These are phyloP conservation scores for Liparis tanakae DNA, from an alignment of 2,797 vertebrate genomes.

Conservation along the genomic window DNA sequence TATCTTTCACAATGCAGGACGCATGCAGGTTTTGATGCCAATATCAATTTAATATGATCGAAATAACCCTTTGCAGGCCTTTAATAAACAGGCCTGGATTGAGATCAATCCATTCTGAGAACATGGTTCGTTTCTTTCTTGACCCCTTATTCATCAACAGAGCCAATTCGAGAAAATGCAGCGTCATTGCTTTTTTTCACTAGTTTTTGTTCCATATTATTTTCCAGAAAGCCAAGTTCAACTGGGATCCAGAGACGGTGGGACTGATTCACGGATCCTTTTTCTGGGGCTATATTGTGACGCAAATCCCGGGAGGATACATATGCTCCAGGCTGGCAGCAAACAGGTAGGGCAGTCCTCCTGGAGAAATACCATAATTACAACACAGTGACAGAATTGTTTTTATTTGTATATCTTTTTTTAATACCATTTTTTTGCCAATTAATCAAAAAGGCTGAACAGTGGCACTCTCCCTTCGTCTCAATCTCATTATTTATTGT, in stretches of 20 bases:
- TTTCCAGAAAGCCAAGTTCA: conserved; percentile 96
- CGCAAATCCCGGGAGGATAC: conserved; percentile 97
- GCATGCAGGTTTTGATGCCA: not conserved
- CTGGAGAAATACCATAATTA: conserved; percentile 11
- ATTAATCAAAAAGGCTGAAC: conserved; percentile 24
- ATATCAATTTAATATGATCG: conserved; percentile 7
- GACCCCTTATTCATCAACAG: not conserved
- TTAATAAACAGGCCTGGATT: not conserved
- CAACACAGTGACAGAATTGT: not conserved
- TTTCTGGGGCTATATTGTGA: conserved; percentile 99
- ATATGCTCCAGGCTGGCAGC: conserved; percentile 96
- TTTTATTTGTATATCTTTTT: not conserved
- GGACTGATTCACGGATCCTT: conserved; percentile 98
- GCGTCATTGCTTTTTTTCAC: too few species aligned
- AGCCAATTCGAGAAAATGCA: not conserved
- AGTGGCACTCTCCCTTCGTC: not conserved
- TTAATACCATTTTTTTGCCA: conserved; percentile 6
- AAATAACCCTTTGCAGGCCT: conserved; percentile 22
- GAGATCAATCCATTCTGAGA: not conserved
- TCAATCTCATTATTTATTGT: not conserved
- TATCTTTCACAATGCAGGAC: not conserved
- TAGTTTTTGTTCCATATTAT: conserved; percentile 3
- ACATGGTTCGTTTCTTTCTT: conserved; percentile 4
- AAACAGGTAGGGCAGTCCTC: conserved; percentile 88
- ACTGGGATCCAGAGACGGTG: conserved; percentile 97